Base-by-base conservation (phyloP, 2,113 vertebrate genomes). In the Apeltes quadracus region DNA sequence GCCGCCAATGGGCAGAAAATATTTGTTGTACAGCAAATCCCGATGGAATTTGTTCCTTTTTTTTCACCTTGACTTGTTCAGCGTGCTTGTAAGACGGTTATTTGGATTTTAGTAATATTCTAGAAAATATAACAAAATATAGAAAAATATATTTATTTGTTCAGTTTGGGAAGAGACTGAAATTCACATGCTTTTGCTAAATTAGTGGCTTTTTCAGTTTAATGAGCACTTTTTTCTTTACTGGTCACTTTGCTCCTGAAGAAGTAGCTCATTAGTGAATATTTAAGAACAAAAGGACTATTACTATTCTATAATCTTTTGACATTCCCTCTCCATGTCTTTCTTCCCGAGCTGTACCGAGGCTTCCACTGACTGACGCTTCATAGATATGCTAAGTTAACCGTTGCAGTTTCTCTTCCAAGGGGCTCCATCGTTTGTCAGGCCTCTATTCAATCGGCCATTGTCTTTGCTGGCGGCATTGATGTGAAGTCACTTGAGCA, bases 331-430 rank as follows among this genome's bases (percentile, higher is more conserved):
- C 66, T 36, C 29, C 8, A 10, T 68, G 18, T 27, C 69, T 64
- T 57, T 69, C 7, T 4, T 58, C 58, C 63, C 54, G 46, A 36
- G 39, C 54, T 65, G 71, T 38, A 61, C 38, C 54, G 14, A 27
- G 6, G 14, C 69, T 44, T 20, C 22, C 55, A 23, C 69, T 75
- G 72, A 75, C 73, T 82, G 76, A 63, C 67, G 61, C 82, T 79
- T 86, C 75, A 90, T 89, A 90, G 83, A 87, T 87, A 90, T 90
- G 88, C 84, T 84, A 87, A 88, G 50, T 81, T 79, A 44, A 83
- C 83, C 79, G 53, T 63, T 75, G 62, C 74, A 20, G 66, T 76
- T 78, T 66, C 39, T 25, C 79, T 84, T 83, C 84, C 79, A 86
- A 81, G 41, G 75, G 38, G 14, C 64, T 80, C 77, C 41, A 27